These are phyloP conservation scores for Drosophila peninsularis DNA, from an alignment of 2,888 invertebrate species.

Conservation along the genomic window DNA sequence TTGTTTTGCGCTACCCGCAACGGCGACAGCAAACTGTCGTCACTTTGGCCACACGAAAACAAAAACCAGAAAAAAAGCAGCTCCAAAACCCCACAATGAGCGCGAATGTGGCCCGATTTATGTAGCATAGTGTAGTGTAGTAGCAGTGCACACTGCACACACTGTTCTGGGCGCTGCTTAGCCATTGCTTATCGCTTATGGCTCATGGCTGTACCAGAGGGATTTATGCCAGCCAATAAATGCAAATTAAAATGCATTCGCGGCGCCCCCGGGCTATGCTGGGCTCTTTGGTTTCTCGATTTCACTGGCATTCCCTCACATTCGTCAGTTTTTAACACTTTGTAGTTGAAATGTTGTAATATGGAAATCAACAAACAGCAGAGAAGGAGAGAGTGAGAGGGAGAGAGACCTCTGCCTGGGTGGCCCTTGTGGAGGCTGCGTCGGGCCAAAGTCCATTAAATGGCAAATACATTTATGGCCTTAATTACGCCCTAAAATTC, in stretches of 20 bases:
- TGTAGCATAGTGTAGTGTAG: slow-evolving; percentile 12
- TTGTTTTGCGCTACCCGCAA: slow-evolving; percentile 41
- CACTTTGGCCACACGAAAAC: slow-evolving; percentile 42
- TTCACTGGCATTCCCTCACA: slow-evolving; percentile 38
- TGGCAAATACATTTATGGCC: slow-evolving; percentile 83
- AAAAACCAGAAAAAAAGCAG: slow-evolving; percentile 5
- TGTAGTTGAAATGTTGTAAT: slow-evolving; percentile 30
- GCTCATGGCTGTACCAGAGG: slow-evolving; percentile 3
- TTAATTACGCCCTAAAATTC: slow-evolving; percentile 83
- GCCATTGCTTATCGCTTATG: slow-evolving; percentile 8
- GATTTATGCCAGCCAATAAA: slow-evolving; percentile 55
- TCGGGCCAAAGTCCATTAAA: slow-evolving; percentile 65
- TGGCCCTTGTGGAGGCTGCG: slow-evolving; percentile 41
- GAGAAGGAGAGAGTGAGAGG: background rate
- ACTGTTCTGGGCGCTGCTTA: slow-evolving; percentile 2
- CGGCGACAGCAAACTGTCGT: slow-evolving; percentile 54
- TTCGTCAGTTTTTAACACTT: slow-evolving; percentile 70
- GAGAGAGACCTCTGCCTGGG: slow-evolving; percentile 42
- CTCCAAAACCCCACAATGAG: slow-evolving; percentile 13
- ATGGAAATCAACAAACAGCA: slow-evolving; percentile 31
- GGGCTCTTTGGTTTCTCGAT: slow-evolving; percentile 6
- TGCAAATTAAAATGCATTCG: slow-evolving; percentile 68
- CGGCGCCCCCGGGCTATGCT: slow-evolving; percentile 32
- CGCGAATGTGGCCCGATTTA: background rate
- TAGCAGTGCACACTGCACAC: no score